Base-by-base conservation (phyloP, 1,140 invertebrate species). In the Aphaenogaster rudis region DNA sequence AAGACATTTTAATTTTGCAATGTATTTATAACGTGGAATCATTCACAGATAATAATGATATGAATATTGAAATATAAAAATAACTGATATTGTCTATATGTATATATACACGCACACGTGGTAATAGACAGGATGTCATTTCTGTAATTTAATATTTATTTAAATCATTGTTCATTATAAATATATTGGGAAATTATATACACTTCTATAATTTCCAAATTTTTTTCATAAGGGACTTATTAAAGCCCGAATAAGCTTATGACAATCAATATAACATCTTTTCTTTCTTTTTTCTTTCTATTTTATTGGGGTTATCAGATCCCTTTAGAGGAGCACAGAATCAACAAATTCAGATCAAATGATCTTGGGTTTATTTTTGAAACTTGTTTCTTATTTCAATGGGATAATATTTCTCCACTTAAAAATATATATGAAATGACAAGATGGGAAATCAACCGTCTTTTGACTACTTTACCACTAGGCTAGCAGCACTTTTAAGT, bases 81-180 rank as follows among this genome's bases (percentile, higher is more conserved):
- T 45, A 21, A 57, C 17, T 52, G 15, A 69, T 69, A 69, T 69
- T 48, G 21, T 67, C 11, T 54, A 76, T 77, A 81, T 33, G 28
- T 15, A 61, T 61, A 63, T n/a, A 54, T 17, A 42, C 9, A 59
- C 39, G 11, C 11, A 5, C 13, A 2, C 15, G n/a, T 42, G 6
- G 21, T 36, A 39, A 2, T 48, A 59, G 8, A 67, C 39, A 28
- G 6, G n/a, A 54, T 39, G 15, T 64, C 36, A 86, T 57, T 79
- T 67, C n/a, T 39, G 21, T 21, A 57, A 59, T 59, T 77, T 28
- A 80, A 85, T 52, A 63, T 72, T n/a, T 78, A 91, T 88, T 61
- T 80, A 42, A 81, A 88, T 69, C 50, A 86, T 50, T 45, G 69
- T 42, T 71, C 66, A 81, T 48, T 17, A 36, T 21, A 67, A 61